Conservation (phyloP, 2,797 vertebrate species). For the Holocentrus rufus region DNA sequence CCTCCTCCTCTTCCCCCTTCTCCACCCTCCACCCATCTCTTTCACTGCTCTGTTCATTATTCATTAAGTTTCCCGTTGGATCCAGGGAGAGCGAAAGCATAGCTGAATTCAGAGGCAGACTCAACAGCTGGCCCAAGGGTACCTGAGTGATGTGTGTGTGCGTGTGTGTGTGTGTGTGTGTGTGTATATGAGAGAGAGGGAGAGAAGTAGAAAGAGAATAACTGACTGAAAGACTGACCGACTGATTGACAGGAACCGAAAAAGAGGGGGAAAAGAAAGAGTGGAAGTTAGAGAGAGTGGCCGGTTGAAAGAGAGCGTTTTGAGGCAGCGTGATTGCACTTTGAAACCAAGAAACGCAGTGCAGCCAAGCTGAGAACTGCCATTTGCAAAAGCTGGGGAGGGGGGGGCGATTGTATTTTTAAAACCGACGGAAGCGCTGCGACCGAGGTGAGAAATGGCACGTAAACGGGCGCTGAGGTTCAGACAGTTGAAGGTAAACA, state of each 20-base stretch:
- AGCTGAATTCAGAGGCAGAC: conserved; percentile 64
- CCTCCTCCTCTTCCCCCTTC: conserved; percentile 41
- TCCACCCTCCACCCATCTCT: conserved; percentile 39
- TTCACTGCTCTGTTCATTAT: conserved; percentile 77
- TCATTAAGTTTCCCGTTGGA: conserved; percentile 72
- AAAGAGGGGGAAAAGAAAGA: too few relatives aligned
- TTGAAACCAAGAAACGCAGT: conserved; percentile 25
- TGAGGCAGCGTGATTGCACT: conserved; percentile 33
- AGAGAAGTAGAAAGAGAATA: conserved; percentile 3
- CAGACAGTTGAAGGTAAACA: neutral
- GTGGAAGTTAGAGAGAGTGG: conserved; percentile 12
- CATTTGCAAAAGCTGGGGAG: conserved; percentile 16
- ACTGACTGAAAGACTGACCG: conserved; percentile 21
- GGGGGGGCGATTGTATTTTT: conserved; percentile 38
- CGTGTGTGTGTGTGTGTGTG: conserved; percentile 20
- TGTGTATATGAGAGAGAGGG: neutral
- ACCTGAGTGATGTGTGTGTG: conserved; percentile 61
- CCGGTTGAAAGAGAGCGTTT: conserved; percentile 2
- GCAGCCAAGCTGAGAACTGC: conserved; percentile 28
- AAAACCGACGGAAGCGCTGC: neutral
- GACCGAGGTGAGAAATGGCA: neutral
- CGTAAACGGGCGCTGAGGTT: too few relatives aligned
- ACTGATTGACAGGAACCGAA: conserved; percentile 33
- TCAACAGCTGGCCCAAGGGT: conserved; percentile 73
- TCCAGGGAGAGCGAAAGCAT: conserved; percentile 60